Evolutionary conservation across 2,888 invertebrate species (phyloP), one percentile per base, ranked within the genome.

Genomic region (Caenorhabditis parvicauda): DNA sequence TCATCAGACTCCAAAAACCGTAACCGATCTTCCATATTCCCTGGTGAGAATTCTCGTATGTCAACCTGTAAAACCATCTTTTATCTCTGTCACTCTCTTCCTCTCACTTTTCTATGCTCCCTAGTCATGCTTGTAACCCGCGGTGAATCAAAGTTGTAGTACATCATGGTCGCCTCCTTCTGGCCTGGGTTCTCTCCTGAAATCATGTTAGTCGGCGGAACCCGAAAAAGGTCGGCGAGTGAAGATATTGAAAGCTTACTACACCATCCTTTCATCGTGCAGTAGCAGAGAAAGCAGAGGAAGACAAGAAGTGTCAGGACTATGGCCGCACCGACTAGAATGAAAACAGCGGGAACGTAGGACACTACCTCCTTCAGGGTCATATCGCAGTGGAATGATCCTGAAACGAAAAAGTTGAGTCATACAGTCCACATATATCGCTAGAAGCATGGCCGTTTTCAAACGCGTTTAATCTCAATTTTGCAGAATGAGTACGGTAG

Each of bases 381-480:
- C 59, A 73, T 71, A 28, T 73, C 70, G 39, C 73, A 73, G 24
- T 73, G 69, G 52, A 73, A 71, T 7, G 46, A 14, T 12, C 68
- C 67, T 64, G 32, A 25, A 39, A 6, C n/a, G n/a, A n/a, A n/a
- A n/a, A n/a, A n/a, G n/a, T n/a, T n/a, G n/a, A n/a, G n/a, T n/a
- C n/a, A n/a, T n/a, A n/a, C n/a, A n/a, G n/a, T n/a, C n/a, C n/a
- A n/a, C n/a, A n/a, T n/a, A n/a, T n/a, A n/a, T n/a, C n/a, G n/a
- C n/a, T n/a, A n/a, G n/a, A n/a, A n/a, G n/a, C n/a, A n/a, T n/a
- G n/a, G n/a, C n/a, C n/a, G n/a, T n/a, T n/a, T n/a, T n/a, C n/a
- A n/a, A n/a, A n/a, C n/a, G n/a, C n/a, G n/a, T n/a, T n/a, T n/a
- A n/a, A n/a, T n/a, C n/a, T n/a, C n/a, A n/a, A n/a, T n/a, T n/a